phyloP scores from a whole-genome alignment of 2,888 invertebrate genomes.

The Caenorhabditis angaria region DNA sequence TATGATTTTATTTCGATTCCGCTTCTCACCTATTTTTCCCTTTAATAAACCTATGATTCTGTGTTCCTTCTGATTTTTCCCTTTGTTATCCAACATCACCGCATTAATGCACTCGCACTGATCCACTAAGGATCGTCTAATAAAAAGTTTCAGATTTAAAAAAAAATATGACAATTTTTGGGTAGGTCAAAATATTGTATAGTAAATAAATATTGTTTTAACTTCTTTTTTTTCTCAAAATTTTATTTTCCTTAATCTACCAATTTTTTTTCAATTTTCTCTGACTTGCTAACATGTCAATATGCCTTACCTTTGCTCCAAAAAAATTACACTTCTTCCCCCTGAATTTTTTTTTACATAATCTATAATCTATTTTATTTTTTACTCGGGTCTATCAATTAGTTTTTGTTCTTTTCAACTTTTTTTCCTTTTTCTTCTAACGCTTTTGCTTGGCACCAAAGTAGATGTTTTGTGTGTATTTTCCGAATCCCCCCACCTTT shows the following conservation, averaged over 20 bases:
- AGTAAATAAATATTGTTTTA: background rate
- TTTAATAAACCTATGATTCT: background rate
- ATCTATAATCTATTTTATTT: constrained; percentile 16
- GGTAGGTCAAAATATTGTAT: background rate
- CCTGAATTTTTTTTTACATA: background rate
- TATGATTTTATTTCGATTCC: background rate
- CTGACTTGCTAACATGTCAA: constrained; percentile 1
- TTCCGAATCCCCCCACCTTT: too few species aligned
- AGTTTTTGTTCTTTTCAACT: constrained; percentile 1
- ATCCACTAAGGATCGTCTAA: background rate
- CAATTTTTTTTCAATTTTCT: background rate
- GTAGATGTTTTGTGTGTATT: constrained; percentile 29
- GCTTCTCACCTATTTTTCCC: background rate
- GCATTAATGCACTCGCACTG: background rate
- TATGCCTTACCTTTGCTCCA: constrained; percentile 4
- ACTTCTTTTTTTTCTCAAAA: background rate
- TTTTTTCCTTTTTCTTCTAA: constrained; percentile 32
- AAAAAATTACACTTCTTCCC: too few species aligned
- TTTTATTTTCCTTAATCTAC: background rate
- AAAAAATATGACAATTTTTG: background rate
- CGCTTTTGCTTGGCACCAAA: constrained; percentile 43
- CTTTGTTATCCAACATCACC: background rate
- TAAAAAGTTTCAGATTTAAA: background rate
- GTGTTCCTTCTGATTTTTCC: constrained; percentile 2
- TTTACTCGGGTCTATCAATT: constrained; percentile 32